Conservation (phyloP, 2,888 invertebrate species). For the Sinodicranocentrus sp. region DNA sequence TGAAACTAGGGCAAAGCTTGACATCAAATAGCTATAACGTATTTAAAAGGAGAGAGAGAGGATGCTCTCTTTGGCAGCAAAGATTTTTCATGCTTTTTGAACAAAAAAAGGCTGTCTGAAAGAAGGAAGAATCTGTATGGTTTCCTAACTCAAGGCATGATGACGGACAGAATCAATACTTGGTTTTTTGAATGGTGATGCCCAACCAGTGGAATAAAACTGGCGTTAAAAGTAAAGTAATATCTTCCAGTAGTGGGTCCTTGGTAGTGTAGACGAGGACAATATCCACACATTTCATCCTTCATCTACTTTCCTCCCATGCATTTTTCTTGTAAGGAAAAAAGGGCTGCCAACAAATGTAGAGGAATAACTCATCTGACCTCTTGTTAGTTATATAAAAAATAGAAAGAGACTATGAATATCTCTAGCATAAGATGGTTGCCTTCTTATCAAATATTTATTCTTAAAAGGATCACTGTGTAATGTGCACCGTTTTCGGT, state of each 20-base stretch:
- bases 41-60: too few relatives aligned
- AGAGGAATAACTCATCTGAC: conserved; percentile 13
- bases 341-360: conserved; percentile 22
- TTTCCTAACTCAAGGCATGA: too few relatives aligned
- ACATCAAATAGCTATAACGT: too few relatives aligned
- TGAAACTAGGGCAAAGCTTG: too few relatives aligned
- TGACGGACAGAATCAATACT: neutral
- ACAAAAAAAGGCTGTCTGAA: neutral
- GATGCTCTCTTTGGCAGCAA: neutral
- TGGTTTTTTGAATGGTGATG: neutral
- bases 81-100: neutral
- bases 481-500: too few relatives aligned
- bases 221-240: neutral
- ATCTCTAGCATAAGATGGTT: too few relatives aligned
- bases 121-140: neutral
- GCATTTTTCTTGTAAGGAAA: neutral
- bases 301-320: neutral
- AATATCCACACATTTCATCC: neutral
- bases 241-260: too few relatives aligned
- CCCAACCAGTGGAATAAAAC: neutral
- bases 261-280: neutral
- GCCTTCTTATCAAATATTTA: too few relatives aligned
- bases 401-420: too few relatives aligned
- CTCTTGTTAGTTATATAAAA: neutral
- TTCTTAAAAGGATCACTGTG: too few relatives aligned